phyloP scores from a whole-genome alignment of 2,797 vertebrate species.

The Netta rufina region DNA sequence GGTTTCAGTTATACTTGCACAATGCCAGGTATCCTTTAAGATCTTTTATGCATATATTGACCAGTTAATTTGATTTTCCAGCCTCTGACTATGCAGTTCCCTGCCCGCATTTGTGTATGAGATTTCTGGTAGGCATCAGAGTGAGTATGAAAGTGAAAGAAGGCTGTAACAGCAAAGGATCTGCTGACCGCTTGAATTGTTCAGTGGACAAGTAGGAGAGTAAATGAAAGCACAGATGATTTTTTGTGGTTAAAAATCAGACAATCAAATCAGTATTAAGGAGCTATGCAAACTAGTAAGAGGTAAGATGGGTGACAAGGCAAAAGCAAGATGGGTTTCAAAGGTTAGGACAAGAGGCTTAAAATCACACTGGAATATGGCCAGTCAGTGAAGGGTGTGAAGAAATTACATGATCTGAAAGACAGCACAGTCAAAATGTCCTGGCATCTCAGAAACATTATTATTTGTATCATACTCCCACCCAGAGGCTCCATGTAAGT shows the following conservation, averaged over 20 bases:
- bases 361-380: neutral
- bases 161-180: neutral
- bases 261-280: neutral
- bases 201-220: neutral
- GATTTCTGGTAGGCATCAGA: neutral
- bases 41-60: neutral
- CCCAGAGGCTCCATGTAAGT: neutral
- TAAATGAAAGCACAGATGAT: neutral
- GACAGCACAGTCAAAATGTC: neutral
- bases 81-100: neutral
- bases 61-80: neutral
- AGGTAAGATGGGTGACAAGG: neutral
- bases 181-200: neutral
- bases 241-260: neutral
- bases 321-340: neutral
- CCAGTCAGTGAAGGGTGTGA: neutral
- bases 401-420: neutral
- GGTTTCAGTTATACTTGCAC: neutral
- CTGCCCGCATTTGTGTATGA: neutral
- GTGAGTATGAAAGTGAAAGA: neutral
- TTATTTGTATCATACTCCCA: neutral
- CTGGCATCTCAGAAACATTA: neutral
- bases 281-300: neutral
- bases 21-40: neutral
- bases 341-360: slow-evolving; percentile 1